Base-by-base conservation (phyloP, 1,140 invertebrate species). In the Hycleus cichorii region DNA sequence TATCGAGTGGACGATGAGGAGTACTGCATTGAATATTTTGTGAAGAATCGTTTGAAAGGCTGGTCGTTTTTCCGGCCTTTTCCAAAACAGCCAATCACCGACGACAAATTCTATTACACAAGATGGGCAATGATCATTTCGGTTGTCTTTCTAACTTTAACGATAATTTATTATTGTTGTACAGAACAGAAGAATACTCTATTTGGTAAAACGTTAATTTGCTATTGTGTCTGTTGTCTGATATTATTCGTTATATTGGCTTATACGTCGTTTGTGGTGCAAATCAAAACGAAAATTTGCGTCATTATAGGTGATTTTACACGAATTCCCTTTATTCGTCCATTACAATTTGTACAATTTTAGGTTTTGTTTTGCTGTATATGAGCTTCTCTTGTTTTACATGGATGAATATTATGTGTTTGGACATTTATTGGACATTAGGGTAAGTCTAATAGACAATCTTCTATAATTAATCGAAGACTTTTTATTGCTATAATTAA, bases 381-480 rank as follows among this genome's bases (percentile, higher is more conserved):
- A 57, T 57, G 9, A 55, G 39, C 8, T 49, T 56, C 3, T 40
- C 49, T 10, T 39, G 88, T 51, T 95, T 95, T 76, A 87, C 88
- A 59, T 96, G 93, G 93, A 83, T 95, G 69, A 90, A 89, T 73
- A 83, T 91, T 42, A 93, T 93, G 83, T 90, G 90, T 65, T 86
- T 91, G 70, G 90, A 94, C 72, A 89, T 92, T 68, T 93, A 87
- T 83, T 85, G 86, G 77, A 92, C 91, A 49, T 89, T 90, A 74
- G 86, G 86, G 87, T 89, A 77, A 84, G 80, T 74, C 39, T 69
- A 57, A 32, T 57, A 18, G 18, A 18, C 7, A 45, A 42, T 32
- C 1, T 32, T 32, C 32, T 32, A 32, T 32, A 32, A 42, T 42
- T n/a, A 42, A 42, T 7, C 10, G 10, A 24, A 26, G 45, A 18